Base-by-base conservation (phyloP, 2,797 vertebrate species). In the Salarias fasciatus region DNA sequence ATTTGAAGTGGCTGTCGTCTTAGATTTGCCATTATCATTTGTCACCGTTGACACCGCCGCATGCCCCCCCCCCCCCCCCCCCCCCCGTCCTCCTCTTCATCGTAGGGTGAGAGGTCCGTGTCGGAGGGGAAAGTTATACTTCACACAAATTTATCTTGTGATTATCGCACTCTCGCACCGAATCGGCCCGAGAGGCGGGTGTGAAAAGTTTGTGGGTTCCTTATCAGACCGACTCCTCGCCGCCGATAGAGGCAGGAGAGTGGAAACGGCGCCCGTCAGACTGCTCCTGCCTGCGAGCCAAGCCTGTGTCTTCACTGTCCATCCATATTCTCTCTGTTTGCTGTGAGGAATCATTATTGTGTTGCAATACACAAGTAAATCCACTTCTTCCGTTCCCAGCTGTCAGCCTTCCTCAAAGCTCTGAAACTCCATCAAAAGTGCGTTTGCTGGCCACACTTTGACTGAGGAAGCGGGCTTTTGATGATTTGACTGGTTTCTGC, bases 1-100 rank as follows among this genome's bases (percentile, higher is more conserved):
- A 75, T 70, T 77, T 44, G 53, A 73, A 61, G 63, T 54, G 66
- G 66, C 63, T 82, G 86, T 79, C 80, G n/a, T 56, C 59, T 86
- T 70, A 43, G 35, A 74, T 89, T 83, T 70, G 18, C 62, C 29
- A 53, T 73, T 53, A 77, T 79, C 77, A 40, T 74, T 62, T 50
- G 77, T 80, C 73, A 63, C 31, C 28, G 11, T 51, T 11, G 46
- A 59, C 51, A 44, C 29, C 30, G 5, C 40, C 2, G 38, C 28
- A 9, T 53, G 29, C 29, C 53, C 4, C 44, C 29, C 37, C 29
- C 29, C 40, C 24, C 42, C 62, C 30, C 71, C 61, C n/a, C n/a
- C n/a, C n/a, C n/a, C 44, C 29, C 37, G 29, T 29, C 40, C 24
- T 42, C 62, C 30, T 71, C 61, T 48, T 55, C 57, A 51, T 69